Evolutionary conservation across 2,113 vertebrate genomes (phyloP), one percentile per base, ranked within the genome.

Genomic region (Forbesichthys agassizii): DNA sequence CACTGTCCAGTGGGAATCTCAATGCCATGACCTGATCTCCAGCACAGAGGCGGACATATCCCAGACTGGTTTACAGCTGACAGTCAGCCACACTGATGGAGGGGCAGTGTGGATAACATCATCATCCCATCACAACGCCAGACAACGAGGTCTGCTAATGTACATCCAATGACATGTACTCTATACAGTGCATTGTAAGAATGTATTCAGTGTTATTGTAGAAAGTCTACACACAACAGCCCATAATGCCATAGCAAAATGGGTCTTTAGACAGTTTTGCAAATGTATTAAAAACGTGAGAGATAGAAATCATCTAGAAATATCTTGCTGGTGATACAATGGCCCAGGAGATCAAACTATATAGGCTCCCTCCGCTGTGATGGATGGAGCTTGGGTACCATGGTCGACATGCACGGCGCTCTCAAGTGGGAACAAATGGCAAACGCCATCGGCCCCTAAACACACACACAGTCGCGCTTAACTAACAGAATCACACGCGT

Each of bases 401-500:
- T 20, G 80, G 82, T 85, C 86, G 83, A 81, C 27, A 27, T 27
- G 27, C 27, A 27, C 27, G 2, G 1, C 27, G 2, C 27, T 27
- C 27, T 27, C 27, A 2, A 27, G 27, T 27, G 27, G 27, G 27
- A 27, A 27, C 27, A 27, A 27, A 27, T 27, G 27, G 27, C 27
- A 27, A 27, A 27, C 2, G 82, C 67, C 81, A 86, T 62, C 3
- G 13, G 71, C 67, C 69, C 14, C 75, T 3, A 27, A 27, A 27
- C 27, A 27, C 27, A 27, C 27, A 27, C 27, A 27, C 27, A 27
- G 2, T 16, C 66, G 74, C 66, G 16, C 74, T 16, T 80, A 73
- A 74, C 80, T 88, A 90, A 88, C 87, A 80, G 84, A 89, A 82
- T 64, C 73, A 72, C 88, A 79, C 16, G 69, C 75, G 58, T 61